These are phyloP conservation scores for Physeter macrocephalus DNA, from an alignment of 2,113 vertebrate species.

Conservation along the genomic window DNA sequence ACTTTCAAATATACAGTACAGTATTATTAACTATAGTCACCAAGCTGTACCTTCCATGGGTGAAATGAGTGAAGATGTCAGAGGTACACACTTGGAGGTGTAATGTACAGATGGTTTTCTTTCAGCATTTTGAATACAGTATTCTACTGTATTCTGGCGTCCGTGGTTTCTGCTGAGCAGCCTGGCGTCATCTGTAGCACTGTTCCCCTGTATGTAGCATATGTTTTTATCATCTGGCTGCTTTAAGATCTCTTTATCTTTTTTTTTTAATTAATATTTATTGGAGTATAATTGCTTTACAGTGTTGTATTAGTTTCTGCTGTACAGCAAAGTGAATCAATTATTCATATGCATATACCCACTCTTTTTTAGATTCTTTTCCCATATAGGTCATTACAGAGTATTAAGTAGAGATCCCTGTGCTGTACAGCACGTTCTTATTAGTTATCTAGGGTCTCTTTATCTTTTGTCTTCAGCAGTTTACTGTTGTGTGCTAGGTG, in stretches of 20 bases:
- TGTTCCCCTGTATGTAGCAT: no score
- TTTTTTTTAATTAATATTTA: neutral
- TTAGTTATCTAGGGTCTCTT: no score
- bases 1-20: neutral
- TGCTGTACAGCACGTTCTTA: neutral
- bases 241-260: neutral
- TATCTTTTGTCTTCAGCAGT: neutral
- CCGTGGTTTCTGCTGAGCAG: neutral
- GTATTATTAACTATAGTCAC: neutral
- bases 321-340: neutral
- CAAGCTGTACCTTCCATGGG: accelerated
- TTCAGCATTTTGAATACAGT: neutral
- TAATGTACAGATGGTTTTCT: neutral
- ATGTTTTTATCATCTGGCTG: neutral
- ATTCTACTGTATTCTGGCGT: neutral
- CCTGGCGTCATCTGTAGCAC: neutral
- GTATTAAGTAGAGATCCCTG: neutral
- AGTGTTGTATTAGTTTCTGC: neutral
- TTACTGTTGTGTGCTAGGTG: neutral
- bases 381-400: neutral
- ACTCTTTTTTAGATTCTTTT: neutral
- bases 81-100: no score
- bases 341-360: neutral
- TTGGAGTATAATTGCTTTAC: neutral
- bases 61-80: neutral